These are phyloP conservation scores for Pterobdella sp. DNA, from an alignment of 2,888 invertebrate genomes.

Conservation along the genomic window DNA sequence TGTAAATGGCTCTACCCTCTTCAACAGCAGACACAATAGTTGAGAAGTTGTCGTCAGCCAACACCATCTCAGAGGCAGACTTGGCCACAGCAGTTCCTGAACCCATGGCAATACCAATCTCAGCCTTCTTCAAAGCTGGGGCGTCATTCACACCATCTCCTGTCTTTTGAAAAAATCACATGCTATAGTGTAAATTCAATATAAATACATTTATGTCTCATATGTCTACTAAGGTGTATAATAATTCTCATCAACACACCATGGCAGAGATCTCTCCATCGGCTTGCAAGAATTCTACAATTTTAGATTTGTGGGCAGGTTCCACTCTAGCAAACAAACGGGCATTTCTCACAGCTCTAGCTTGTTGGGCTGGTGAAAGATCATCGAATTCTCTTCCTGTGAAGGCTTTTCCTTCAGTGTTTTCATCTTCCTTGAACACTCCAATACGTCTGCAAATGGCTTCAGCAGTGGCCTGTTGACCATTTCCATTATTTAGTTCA, in stretches of 20 bases:
- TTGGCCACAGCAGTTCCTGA: slow-evolving; percentile 99
- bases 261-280: slow-evolving; percentile 97
- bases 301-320: slow-evolving; percentile 98
- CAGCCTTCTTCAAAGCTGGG: slow-evolving; percentile 89
- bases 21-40: slow-evolving; percentile 83
- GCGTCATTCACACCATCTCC: slow-evolving; percentile 99
- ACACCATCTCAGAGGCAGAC: slow-evolving; percentile 96
- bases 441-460: slow-evolving; percentile 99
- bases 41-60: slow-evolving; percentile 99
- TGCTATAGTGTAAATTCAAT: not conserved
- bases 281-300: slow-evolving; percentile 92
- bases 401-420: slow-evolving; percentile 83
- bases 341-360: slow-evolving; percentile 73
- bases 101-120: slow-evolving; percentile 89
- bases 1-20: slow-evolving; percentile 95
- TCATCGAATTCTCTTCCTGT: slow-evolving; percentile 99
- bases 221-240: too few species aligned
- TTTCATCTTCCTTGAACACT: slow-evolving; percentile 87
- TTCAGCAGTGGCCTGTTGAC: slow-evolving; percentile 76
- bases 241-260: slow-evolving; percentile 63
- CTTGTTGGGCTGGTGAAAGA: slow-evolving; percentile 80
- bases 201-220: too few species aligned
- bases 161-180: slow-evolving; percentile 59
- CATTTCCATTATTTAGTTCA: not conserved
- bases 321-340: slow-evolving; percentile 97